These are phyloP conservation scores for Boleophthalmus pectinirostris DNA, from an alignment of 2,113 vertebrate genomes.

Conservation along the genomic window DNA sequence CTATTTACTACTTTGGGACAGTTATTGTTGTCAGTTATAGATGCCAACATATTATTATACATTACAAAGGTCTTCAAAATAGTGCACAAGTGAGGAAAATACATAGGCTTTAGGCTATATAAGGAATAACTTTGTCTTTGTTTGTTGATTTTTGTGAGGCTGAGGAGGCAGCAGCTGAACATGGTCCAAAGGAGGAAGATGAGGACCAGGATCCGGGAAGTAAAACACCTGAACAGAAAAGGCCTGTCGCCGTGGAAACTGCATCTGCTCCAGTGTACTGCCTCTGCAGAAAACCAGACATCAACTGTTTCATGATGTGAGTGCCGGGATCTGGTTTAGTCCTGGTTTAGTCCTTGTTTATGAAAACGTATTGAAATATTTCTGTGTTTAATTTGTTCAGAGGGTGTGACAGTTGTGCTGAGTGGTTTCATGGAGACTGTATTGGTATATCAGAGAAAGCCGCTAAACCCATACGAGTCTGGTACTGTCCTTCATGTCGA, in stretches of 20 bases:
- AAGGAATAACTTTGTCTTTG: neutral
- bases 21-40: too few relatives aligned
- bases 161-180: slow-evolving; percentile 49
- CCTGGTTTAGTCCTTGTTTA: neutral
- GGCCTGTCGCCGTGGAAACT: slow-evolving; percentile 47
- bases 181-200: neutral
- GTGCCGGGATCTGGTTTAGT: too few relatives aligned
- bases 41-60: too few relatives aligned
- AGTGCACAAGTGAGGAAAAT: too few relatives aligned
- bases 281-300: slow-evolving; percentile 87
- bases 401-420: slow-evolving; percentile 89
- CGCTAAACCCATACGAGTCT: slow-evolving; percentile 88
- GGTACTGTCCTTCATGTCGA: slow-evolving; percentile 87
- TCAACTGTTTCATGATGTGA: slow-evolving; percentile 94
- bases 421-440: slow-evolving; percentile 91
- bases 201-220: slow-evolving; percentile 12
- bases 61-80: too few relatives aligned
- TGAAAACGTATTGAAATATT: neutral
- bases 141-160: slow-evolving; percentile 34
- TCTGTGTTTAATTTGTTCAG: slow-evolving; percentile 60
- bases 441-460: slow-evolving; percentile 90
- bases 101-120: neutral
- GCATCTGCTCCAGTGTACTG: slow-evolving; percentile 84
- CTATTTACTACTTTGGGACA: too few relatives aligned
- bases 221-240: slow-evolving; percentile 67